These are phyloP conservation scores for Sphaerodactylus townsendi DNA, from an alignment of 2,113 vertebrate species.

Conservation along the genomic window DNA sequence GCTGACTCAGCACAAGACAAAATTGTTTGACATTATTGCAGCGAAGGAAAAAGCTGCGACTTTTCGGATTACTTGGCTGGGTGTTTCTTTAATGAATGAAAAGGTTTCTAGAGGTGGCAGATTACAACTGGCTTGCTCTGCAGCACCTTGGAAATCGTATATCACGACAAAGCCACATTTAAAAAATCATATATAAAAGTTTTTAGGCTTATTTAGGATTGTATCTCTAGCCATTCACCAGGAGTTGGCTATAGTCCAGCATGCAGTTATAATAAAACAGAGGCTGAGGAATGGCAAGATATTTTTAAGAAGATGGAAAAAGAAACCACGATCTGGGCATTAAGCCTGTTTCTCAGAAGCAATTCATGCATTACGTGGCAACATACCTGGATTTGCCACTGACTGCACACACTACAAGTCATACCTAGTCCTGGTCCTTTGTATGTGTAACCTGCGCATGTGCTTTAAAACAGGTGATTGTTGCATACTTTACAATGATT, in stretches of 20 bases:
- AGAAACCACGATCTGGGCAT: neutral
- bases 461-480: neutral
- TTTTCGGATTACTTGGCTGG: slow-evolving; percentile 8
- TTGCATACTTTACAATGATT: neutral
- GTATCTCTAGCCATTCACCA: neutral
- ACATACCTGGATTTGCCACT: neutral
- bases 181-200: slow-evolving; percentile 16
- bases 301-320: neutral
- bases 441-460: neutral
- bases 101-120: neutral
- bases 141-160: neutral
- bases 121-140: neutral
- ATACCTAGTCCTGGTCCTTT: neutral
- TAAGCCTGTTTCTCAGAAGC: neutral
- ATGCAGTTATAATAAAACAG: slow-evolving; percentile 1
- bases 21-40: slow-evolving; percentile 57
- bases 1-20: slow-evolving; percentile 65
- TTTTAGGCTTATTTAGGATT: neutral
- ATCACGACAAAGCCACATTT: neutral
- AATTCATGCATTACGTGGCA: neutral
- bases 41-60: slow-evolving; percentile 48
- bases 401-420: neutral
- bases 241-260: neutral
- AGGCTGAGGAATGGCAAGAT: neutral
- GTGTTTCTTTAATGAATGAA: slow-evolving; percentile 6